phyloP scores from a whole-genome alignment of 2,113 vertebrate genomes.

The Esox niger region DNA sequence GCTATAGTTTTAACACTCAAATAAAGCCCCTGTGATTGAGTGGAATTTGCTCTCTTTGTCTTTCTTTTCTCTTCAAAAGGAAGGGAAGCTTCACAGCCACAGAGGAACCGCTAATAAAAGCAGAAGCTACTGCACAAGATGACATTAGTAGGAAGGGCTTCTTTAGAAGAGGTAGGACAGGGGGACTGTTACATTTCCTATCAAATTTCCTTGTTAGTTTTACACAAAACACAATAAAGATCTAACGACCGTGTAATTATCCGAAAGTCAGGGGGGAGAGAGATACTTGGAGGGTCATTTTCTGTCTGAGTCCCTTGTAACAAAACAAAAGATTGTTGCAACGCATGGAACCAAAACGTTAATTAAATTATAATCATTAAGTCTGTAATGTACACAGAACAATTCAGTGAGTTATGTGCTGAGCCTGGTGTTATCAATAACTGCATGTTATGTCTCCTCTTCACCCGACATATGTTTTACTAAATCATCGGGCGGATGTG shows the following conservation, averaged over 20 bases:
- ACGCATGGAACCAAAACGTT: neutral
- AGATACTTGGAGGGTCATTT: conserved; percentile 7
- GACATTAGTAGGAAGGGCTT: conserved; percentile 45
- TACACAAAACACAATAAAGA: conserved; percentile 28
- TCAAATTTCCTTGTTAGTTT: conserved; percentile 48
- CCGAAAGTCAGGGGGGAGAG: conserved; percentile 12
- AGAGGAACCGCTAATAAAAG: conserved; percentile 36
- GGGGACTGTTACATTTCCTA: conserved; percentile 45
- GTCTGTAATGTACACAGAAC: neutral
- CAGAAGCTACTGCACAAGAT: too few species aligned
- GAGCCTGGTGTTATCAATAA: too few species aligned
- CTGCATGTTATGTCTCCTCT: too few species aligned
- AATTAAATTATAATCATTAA: neutral
- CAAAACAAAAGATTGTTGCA: too few species aligned
- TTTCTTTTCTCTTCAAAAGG: conserved; percentile 22
- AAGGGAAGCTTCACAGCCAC: conserved; percentile 39
- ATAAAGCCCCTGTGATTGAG: conserved; percentile 10
- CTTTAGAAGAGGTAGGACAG: conserved; percentile 38
- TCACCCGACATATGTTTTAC: too few species aligned
- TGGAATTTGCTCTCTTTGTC: neutral
- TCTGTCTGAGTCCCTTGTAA: conserved; percentile 24
- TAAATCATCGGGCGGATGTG: too few species aligned
- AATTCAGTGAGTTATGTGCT: too few species aligned
- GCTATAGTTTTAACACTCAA: neutral
- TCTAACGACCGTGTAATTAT: conserved; percentile 39